These are phyloP conservation scores for Syngnathus scovelli DNA, from an alignment of 2,113 vertebrate species.

Conservation along the genomic window DNA sequence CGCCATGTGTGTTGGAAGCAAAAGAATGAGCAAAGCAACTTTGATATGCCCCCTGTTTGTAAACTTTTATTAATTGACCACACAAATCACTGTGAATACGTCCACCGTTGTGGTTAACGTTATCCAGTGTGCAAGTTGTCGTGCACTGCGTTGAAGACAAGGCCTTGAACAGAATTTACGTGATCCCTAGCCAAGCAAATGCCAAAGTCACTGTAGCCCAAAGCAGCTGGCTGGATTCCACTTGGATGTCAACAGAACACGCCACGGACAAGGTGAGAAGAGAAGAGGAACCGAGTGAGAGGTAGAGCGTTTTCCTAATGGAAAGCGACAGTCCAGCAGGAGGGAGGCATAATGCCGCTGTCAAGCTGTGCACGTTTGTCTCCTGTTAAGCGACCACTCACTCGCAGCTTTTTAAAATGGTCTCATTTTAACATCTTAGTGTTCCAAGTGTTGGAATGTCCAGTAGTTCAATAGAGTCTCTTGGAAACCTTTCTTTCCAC, in stretches of 20 bases:
- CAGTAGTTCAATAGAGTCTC: no score
- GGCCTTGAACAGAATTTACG: constrained; percentile 14
- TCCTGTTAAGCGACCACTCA: constrained; percentile 7
- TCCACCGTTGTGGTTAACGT: neutral
- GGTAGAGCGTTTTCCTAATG: constrained; percentile 60
- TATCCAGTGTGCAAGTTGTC: neutral
- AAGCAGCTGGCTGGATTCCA: constrained; percentile 37
- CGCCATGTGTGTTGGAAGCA: constrained; percentile 27
- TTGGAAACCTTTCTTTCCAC: neutral
- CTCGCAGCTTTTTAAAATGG: neutral
- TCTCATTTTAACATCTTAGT: neutral
- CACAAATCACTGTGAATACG: no score
- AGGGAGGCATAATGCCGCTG: constrained; percentile 32
- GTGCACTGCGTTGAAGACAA: neutral
- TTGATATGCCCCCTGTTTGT: neutral
- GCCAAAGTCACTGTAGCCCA: constrained; percentile 11
- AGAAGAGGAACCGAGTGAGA: constrained; percentile 51
- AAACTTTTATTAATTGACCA: no score
- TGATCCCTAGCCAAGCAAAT: neutral
- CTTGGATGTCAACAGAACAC: constrained; percentile 32
- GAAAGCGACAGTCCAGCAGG: constrained; percentile 47
- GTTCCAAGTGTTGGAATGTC: neutral
- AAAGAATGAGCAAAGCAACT: constrained; percentile 20
- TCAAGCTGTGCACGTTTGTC: constrained; percentile 19
- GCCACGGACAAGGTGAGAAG: constrained; percentile 48